Conservation (phyloP, 2,888 invertebrate genomes). For the Hetaerina titia region DNA sequence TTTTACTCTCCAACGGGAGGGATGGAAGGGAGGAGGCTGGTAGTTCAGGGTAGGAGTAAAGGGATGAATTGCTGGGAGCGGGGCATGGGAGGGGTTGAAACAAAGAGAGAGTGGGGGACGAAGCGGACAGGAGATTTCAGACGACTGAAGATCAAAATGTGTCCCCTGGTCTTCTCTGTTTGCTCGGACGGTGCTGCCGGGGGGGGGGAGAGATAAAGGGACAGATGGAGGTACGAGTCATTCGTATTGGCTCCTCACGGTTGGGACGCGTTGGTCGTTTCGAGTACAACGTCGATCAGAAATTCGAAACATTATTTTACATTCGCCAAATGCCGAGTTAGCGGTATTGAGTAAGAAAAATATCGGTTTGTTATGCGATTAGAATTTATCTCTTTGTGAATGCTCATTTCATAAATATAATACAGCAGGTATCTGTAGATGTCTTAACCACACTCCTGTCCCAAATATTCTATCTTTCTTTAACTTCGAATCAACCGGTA, state of each 20-base stretch:
- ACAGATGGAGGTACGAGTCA: no score
- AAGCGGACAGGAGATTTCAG: slow-evolving; percentile 6
- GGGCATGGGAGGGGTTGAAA: not conserved
- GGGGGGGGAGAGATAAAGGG: not conserved
- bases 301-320: not conserved
- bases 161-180: not conserved
- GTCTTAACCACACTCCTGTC: no score
- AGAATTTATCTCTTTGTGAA: no score
- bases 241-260: no score
- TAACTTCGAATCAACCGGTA: no score
- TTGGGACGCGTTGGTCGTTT: not conserved
- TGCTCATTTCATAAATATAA: no score
- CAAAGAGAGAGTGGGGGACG: not conserved
- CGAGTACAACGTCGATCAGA: not conserved
- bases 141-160: slow-evolving; percentile 16
- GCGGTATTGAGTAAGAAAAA: no score
- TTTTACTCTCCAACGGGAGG: slow-evolving; percentile 33
- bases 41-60: not conserved
- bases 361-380: no score
- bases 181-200: not conserved
- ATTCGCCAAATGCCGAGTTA: not conserved
- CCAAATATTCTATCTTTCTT: no score
- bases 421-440: no score
- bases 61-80: not conserved
- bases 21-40: slow-evolving; percentile 30